Evolutionary conservation across 2,797 vertebrate genomes (phyloP).

Genomic region (Falco concolor): DNA sequence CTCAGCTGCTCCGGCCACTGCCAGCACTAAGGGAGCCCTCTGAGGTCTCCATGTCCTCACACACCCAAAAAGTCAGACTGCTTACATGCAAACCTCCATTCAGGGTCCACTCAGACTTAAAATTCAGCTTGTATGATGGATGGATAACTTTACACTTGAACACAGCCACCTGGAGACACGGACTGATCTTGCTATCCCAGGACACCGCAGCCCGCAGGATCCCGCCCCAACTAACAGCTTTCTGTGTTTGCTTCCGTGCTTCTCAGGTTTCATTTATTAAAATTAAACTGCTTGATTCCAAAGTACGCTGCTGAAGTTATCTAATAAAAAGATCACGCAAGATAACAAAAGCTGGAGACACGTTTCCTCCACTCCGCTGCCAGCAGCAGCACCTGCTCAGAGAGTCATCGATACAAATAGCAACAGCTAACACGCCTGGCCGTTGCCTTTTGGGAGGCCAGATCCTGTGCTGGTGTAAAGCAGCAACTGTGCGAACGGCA

Average conservation of each 20-base stretch:
- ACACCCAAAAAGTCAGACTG: fast-evolving
- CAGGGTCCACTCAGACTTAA: neutral
- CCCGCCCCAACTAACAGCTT: neutral
- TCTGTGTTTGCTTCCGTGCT: neutral
- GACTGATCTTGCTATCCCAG: fast-evolving
- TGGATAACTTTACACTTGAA: neutral
- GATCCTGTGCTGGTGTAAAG: neutral
- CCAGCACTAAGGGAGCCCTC: neutral
- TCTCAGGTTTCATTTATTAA: neutral
- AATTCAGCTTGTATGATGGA: neutral
- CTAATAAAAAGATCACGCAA: neutral
- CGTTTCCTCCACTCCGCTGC: fast-evolving
- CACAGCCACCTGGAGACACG: fast-evolving
- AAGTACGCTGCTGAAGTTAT: neutral
- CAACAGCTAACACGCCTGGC: fast-evolving
- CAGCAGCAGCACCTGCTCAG: neutral
- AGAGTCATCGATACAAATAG: neutral
- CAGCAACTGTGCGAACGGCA: neutral
- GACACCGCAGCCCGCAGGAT: neutral
- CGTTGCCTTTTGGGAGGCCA: neutral
- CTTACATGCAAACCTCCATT: neutral
- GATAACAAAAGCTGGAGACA: neutral
- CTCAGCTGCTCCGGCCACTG: neutral
- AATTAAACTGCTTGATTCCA: neutral
- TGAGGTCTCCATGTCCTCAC: neutral